phyloP scores from a whole-genome alignment of 1,140 invertebrate species.

The Euwallacea similis region DNA sequence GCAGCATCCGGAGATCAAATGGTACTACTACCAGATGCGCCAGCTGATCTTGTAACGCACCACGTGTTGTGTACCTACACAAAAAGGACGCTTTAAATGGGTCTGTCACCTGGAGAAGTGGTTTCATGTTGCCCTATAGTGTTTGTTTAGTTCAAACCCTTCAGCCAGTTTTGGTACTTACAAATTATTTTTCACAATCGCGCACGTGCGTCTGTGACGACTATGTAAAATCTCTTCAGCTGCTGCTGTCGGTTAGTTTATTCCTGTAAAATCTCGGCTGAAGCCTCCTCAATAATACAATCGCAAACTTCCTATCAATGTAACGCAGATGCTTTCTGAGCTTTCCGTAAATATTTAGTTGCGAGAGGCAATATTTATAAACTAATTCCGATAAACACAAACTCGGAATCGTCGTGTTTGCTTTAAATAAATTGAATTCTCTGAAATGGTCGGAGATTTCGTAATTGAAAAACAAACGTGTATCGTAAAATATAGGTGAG shows the following conservation, averaged over 20 bases:
- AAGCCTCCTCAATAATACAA: too few species aligned
- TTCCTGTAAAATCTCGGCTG: too few species aligned
- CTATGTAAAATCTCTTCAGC: too few species aligned
- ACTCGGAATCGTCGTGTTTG: background rate
- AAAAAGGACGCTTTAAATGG: background rate
- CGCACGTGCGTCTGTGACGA: too few species aligned
- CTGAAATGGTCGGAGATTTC: background rate
- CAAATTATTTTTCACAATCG: too few species aligned
- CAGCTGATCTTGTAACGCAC: constrained; percentile 2
- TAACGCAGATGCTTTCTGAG: background rate
- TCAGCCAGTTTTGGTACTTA: too few species aligned
- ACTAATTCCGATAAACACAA: constrained; percentile 2
- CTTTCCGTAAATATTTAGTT: constrained; percentile 2
- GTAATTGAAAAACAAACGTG: constrained; percentile 6
- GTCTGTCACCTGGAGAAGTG: background rate
- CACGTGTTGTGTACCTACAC: background rate
- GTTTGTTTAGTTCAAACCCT: too few species aligned
- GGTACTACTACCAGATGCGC: constrained; percentile 17
- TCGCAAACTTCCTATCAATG: too few species aligned
- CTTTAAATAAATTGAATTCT: constrained; percentile 3
- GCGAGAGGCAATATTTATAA: background rate
- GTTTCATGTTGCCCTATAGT: too few species aligned
- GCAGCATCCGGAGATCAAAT: constrained; percentile 4
- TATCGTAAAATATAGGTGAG: background rate
- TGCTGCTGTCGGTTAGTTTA: too few species aligned